These are phyloP conservation scores for Noctuana brunneofusca DNA, from an alignment of 2,888 invertebrate species.

Conservation along the genomic window DNA sequence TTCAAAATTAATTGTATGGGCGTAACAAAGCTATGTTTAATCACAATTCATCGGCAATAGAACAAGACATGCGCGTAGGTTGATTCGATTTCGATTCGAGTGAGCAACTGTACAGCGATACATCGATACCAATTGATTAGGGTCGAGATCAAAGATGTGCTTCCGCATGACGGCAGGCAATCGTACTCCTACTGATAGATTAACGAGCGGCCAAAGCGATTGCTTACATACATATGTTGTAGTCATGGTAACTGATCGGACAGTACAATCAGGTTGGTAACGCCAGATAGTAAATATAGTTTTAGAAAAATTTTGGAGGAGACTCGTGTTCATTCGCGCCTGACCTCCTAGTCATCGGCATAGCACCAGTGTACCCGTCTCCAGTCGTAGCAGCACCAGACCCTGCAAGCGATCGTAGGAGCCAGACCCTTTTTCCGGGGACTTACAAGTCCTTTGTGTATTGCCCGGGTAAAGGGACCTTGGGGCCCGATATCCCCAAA, in stretches of 20 bases:
- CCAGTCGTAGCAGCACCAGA: too few relatives aligned
- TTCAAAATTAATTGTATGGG: conserved; percentile 16
- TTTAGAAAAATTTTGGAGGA: too few relatives aligned
- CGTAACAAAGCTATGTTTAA: conserved; percentile 23
- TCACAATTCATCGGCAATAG: conserved; percentile 43
- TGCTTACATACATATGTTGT: conserved; percentile 35
- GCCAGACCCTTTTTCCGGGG: too few relatives aligned
- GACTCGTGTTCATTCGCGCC: too few relatives aligned
- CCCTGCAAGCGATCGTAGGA: too few relatives aligned
- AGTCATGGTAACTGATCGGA: neutral
- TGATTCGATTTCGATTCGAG: conserved; percentile 60
- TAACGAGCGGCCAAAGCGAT: conserved; percentile 44
- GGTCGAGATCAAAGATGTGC: conserved; percentile 70
- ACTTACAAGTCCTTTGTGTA: too few relatives aligned
- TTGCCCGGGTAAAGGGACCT: too few relatives aligned
- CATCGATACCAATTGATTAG: conserved; percentile 71
- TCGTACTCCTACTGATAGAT: conserved; percentile 46
- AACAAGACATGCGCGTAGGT: conserved; percentile 63
- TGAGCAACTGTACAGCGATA: conserved; percentile 55
- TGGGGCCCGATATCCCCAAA: too few relatives aligned
- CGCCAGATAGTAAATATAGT: too few relatives aligned
- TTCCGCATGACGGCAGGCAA: conserved; percentile 64
- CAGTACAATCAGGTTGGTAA: neutral
- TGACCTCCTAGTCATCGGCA: too few relatives aligned
- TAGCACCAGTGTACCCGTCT: too few relatives aligned